Evolutionary conservation across 2,113 vertebrate genomes (phyloP), one percentile per base, ranked within the genome.

Genomic region (western clawed frog (Xenopus tropicalis)): DNA sequence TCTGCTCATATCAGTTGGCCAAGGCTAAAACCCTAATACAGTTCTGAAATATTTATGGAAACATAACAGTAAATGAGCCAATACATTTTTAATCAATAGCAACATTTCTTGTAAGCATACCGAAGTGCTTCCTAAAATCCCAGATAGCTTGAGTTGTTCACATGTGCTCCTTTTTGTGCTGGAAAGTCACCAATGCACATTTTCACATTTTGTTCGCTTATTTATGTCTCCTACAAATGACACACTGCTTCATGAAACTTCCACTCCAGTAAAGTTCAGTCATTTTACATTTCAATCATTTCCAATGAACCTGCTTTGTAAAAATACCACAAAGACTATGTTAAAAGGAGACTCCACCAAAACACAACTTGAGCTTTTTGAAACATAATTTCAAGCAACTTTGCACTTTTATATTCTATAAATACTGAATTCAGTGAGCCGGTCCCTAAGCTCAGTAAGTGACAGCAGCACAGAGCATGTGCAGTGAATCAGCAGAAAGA

Each of bases 61-160:
- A 76, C 73, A 69, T 76, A 76, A 69, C 66, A 56, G 73, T 44
- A 69, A 76, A 76, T 76, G 73, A 62, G 59, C 59, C 73, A 43
- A 76, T 76, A 62, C 73, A 76, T 76, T 69, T 76, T 76, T 76
- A 69, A 74, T 74, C 68, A 65, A 69, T 65, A 68, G 72, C 61
- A 61, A 48, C 62, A 52, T 74, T 74, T 68, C 65, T 52, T 61
- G 65, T 42, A 42, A 11, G 54, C 21, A 54, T 44, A 29, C 54
- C 29, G n/a, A 37, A 68, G 57, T 62, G 57, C 65, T 43, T 46
- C 43, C 57, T n/a, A 69, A 24, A 19, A 67, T 69, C 21, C 46
- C 20, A 44, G 22, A 29, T 66, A 61, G 66, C 21, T 42, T 29
- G n/a, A 20, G 64, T 44, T 63, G 64, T 44, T 63, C 16, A 43